Conservation (phyloP, 2,113 vertebrate genomes). For the Oreotrochilus melanogaster region DNA sequence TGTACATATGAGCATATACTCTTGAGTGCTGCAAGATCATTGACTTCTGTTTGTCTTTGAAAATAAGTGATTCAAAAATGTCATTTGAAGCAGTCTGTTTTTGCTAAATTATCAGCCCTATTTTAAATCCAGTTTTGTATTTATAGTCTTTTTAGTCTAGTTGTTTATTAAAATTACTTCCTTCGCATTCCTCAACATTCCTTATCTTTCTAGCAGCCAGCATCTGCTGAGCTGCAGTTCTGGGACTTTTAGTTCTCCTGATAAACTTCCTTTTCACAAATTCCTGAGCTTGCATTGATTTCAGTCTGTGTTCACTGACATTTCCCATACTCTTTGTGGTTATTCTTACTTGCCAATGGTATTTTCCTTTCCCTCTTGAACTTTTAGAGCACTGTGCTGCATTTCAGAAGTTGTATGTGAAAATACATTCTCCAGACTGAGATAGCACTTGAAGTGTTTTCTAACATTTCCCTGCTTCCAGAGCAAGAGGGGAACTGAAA, state of each 20-base stretch:
- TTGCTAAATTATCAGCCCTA: neutral
- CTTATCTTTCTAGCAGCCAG: neutral
- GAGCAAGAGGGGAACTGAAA: neutral
- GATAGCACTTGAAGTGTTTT: neutral
- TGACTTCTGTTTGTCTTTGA: neutral
- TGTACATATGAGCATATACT: neutral
- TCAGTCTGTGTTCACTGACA: neutral
- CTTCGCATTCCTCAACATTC: fast-evolving
- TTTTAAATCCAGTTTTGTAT: neutral
- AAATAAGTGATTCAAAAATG: neutral
- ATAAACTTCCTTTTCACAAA: neutral
- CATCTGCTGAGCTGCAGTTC: neutral
- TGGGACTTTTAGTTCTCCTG: neutral
- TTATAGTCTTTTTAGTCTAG: neutral
- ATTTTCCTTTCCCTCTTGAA: neutral
- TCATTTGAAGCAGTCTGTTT: neutral
- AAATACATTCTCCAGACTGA: neutral
- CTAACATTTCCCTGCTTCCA: neutral
- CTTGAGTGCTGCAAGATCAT: neutral
- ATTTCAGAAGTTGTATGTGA: neutral
- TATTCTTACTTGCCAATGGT: neutral
- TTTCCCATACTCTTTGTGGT: neutral
- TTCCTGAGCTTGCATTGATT: neutral
- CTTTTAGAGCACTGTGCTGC: neutral
- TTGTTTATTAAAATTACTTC: neutral